These are phyloP conservation scores for Eulemur mongoz DNA, from an alignment of 2,797 vertebrate species.

Conservation along the genomic window DNA sequence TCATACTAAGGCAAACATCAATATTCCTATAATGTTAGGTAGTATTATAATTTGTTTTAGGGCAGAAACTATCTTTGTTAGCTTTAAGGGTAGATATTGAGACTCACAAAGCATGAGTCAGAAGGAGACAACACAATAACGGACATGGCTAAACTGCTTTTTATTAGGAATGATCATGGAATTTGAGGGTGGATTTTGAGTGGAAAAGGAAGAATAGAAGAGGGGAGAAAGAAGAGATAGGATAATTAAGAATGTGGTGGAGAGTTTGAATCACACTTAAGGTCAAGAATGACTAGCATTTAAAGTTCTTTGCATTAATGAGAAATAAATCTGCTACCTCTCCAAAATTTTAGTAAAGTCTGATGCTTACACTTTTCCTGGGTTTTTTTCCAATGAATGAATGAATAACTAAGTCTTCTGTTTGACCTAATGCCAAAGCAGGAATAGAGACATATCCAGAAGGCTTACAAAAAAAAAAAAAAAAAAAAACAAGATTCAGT, in stretches of 20 bases:
- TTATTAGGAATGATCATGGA: not conserved
- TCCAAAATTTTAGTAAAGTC: not conserved
- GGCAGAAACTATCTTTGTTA: not conserved
- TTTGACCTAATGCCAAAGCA: not conserved
- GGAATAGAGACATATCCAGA: not conserved
- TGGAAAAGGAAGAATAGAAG: not conserved
- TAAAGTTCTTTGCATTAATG: not conserved
- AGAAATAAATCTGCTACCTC: not conserved
- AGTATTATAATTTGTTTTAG: not conserved
- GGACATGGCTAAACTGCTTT: not conserved
- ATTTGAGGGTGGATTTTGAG: not conserved
- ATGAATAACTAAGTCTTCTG: not conserved
- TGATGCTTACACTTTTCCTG: not conserved
- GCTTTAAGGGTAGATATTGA: not conserved
- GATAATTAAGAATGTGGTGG: not conserved
- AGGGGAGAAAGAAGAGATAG: not conserved
- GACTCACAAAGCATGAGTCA: not conserved
- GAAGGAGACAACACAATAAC: not conserved
- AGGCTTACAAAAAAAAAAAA: not conserved
- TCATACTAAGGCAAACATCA: not conserved
- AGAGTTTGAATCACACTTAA: not conserved
- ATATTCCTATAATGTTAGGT: not conserved
- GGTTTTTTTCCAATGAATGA: not conserved
- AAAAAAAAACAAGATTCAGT: slow-evolving; percentile 8
- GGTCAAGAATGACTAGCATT: not conserved